Conservation (phyloP, 2,888 invertebrate species). For the Cynaeus angustus region DNA sequence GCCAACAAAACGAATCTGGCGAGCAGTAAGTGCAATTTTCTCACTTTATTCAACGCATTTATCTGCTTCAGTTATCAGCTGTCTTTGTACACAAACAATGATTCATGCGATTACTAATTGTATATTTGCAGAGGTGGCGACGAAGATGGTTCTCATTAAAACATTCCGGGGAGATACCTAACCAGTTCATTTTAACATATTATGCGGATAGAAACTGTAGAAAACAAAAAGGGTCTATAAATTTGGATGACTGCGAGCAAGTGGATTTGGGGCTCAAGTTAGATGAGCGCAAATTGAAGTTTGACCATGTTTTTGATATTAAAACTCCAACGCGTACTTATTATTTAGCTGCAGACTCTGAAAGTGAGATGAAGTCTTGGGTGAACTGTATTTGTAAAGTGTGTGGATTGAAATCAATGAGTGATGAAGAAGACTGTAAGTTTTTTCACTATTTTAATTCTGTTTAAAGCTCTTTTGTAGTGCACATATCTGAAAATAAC, state of each 20-base stretch:
- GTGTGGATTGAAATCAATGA: constrained; percentile 86
- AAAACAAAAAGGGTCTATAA: constrained; percentile 91
- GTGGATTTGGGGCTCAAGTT: constrained; percentile 91
- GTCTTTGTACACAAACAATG: constrained; percentile 56
- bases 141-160: constrained; percentile 95
- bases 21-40: constrained; percentile 84
- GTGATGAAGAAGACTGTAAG: constrained; percentile 69
- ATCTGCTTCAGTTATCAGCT: constrained; percentile 48
- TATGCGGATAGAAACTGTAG: constrained; percentile 91
- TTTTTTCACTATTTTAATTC: constrained; percentile 13
- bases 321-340: constrained; percentile 92
- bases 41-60: constrained; percentile 12
- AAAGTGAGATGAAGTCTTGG: constrained; percentile 96
- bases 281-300: constrained; percentile 86
- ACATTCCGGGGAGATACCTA: constrained; percentile 93
- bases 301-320: constrained; percentile 91
- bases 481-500: constrained; percentile 20
- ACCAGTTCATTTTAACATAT: constrained; percentile 94
- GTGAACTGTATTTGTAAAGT: constrained; percentile 95
- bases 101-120: constrained; percentile 61
- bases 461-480: neutral
- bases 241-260: constrained; percentile 97
- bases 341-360: constrained; percentile 93
- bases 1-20: constrained; percentile 92
- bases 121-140: constrained; percentile 88